Evolutionary conservation across 2,888 invertebrate species (phyloP).

Genomic region (Drosophila colorata): DNA sequence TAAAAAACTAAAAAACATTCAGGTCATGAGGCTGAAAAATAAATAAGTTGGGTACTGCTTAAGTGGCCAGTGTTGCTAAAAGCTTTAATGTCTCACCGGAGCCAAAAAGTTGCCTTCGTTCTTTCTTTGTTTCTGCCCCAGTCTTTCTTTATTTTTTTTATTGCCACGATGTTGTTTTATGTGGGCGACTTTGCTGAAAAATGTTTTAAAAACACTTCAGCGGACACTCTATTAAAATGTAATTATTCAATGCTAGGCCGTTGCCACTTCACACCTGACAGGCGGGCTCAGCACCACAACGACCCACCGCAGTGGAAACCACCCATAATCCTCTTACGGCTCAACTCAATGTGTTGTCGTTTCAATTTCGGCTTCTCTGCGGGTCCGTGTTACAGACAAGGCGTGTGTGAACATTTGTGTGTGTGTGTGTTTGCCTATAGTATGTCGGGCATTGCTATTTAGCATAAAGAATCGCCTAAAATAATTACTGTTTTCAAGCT

Average conservation of each 20-base stretch:
- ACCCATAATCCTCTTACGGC: constrained; percentile 23
- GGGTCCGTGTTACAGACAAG: neutral
- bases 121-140: neutral
- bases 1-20: neutral
- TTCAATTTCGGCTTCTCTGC: constrained; percentile 56
- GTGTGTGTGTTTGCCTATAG: constrained; percentile 15
- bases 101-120: neutral
- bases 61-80: neutral
- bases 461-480: constrained; percentile 81
- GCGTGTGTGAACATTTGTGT: constrained; percentile 6
- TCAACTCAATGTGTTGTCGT: constrained; percentile 32
- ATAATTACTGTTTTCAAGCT: constrained; percentile 77
- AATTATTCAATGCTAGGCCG: constrained; percentile 80
- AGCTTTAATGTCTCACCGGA: constrained; percentile 10
- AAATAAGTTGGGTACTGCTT: neutral
- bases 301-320: constrained; percentile 5
- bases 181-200: constrained; percentile 38
- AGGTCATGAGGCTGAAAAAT: neutral
- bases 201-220: constrained; percentile 70
- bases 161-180: constrained; percentile 7
- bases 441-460: constrained; percentile 57
- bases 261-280: constrained; percentile 70
- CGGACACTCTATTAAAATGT: constrained; percentile 81
- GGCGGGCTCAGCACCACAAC: constrained; percentile 34
- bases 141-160: neutral